These are phyloP conservation scores for Caenorhabditis auriculariae DNA, from an alignment of 2,888 invertebrate species.

Conservation along the genomic window DNA sequence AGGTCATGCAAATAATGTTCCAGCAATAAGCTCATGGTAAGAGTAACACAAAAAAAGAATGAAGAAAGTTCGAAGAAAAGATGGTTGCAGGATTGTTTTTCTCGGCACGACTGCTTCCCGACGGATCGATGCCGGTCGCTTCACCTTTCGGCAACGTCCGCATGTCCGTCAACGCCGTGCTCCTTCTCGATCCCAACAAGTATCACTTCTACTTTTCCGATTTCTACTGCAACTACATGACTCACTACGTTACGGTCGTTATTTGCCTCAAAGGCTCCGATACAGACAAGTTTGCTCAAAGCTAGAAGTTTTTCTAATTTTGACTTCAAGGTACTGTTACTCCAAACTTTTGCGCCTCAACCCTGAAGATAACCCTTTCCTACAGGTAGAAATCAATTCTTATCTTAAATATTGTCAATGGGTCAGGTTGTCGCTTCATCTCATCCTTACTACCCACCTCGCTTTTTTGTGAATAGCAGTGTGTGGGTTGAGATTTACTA, in stretches of 20 bases:
- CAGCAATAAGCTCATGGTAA: background rate
- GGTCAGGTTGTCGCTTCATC: constrained; percentile 11
- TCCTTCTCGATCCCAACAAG: constrained; percentile 20
- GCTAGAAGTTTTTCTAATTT: no score
- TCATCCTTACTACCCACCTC: constrained; percentile 5
- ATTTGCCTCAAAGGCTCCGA: constrained; percentile 43
- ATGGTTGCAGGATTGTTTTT: constrained; percentile 62
- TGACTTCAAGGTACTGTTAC: constrained; percentile 44
- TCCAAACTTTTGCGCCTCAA: constrained; percentile 37
- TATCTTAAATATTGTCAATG: no score
- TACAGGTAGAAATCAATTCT: no score
- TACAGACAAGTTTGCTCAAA: constrained; percentile 33
- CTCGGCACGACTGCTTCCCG: constrained; percentile 52
- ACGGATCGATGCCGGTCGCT: constrained; percentile 37
- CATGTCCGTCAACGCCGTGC: constrained; percentile 37
- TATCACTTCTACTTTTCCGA: constrained; percentile 63
- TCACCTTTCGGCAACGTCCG: constrained; percentile 61
- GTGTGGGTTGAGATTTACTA: constrained; percentile 61
- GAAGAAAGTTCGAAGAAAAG: background rate
- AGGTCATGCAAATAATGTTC: background rate
- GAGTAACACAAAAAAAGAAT: background rate
- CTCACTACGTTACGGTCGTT: constrained; percentile 63
- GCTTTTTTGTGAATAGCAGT: constrained; percentile 42
- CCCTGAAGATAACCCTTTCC: constrained; percentile 48
- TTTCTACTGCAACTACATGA: constrained; percentile 63